phyloP scores from a whole-genome alignment of 2,797 vertebrate genomes.

The Anisognathus igniventris region DNA sequence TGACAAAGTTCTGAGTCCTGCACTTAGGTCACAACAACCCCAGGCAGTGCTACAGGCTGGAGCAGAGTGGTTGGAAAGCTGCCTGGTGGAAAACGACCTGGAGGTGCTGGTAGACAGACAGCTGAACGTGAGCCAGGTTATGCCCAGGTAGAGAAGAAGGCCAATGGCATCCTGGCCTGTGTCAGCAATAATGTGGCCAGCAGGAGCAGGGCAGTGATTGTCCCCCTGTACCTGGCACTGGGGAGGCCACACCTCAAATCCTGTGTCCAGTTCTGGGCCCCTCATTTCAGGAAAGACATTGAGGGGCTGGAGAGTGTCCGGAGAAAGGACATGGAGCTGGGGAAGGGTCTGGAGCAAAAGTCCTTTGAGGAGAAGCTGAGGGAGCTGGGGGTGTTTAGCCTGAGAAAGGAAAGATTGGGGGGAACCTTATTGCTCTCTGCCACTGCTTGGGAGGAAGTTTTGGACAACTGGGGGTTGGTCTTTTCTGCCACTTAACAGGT shows the following conservation, averaged over 20 bases:
- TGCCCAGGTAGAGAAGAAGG: not conserved
- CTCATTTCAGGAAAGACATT: fast-evolving
- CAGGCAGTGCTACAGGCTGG: too few relatives aligned
- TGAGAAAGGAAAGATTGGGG: not conserved
- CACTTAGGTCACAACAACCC: not conserved
- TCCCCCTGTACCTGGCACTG: fast-evolving
- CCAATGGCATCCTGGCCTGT: not conserved
- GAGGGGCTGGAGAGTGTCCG: fast-evolving
- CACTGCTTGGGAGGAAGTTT: not conserved
- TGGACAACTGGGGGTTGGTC: not conserved
- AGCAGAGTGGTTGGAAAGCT: not conserved
- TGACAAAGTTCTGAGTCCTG: not conserved
- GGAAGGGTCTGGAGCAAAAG: not conserved
- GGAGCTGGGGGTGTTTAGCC: not conserved
- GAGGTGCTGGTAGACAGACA: fast-evolving
- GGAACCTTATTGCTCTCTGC: too few relatives aligned
- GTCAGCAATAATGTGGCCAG: not conserved
- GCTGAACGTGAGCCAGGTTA: fast-evolving
- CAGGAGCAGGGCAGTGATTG: not conserved
- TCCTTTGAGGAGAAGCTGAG: not conserved
- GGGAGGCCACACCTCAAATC: not conserved
- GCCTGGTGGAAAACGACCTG: not conserved
- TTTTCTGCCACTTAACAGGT: not conserved
- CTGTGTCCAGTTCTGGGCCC: not conserved
- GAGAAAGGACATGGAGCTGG: fast-evolving